A percentile compares a stretch with the other conserved stretches of the same genome.
Evolutionary conservation across 2,113 vertebrate species (phyloP).

Genomic region (Ailurus styani): DNA sequence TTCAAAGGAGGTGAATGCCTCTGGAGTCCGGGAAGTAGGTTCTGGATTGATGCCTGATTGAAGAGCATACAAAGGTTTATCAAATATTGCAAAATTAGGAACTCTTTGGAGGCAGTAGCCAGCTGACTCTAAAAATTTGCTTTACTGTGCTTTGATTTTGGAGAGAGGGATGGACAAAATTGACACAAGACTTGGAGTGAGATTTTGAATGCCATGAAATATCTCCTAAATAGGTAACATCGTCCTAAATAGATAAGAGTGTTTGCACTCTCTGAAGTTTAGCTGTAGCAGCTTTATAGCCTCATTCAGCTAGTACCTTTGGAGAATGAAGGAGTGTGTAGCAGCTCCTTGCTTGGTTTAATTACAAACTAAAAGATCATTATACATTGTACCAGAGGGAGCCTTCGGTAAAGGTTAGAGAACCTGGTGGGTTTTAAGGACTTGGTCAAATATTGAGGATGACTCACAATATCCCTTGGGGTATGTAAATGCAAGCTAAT

Average conservation of each 20-base stretch:
- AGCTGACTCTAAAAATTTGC: background rate
- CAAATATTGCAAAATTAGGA: background rate
- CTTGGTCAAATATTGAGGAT: background rate
- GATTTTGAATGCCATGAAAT: background rate
- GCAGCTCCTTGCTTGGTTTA: background rate
- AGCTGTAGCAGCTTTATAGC: background rate
- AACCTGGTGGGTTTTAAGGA: background rate
- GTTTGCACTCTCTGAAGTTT: background rate
- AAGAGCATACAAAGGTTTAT: background rate
- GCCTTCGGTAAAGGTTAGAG: background rate
- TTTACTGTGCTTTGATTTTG: background rate
- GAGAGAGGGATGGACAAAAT: background rate
- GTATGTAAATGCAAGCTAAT: background rate
- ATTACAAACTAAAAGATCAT: background rate
- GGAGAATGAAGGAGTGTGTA: background rate
- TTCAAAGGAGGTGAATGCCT: background rate
- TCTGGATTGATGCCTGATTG: background rate
- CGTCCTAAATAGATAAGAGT: background rate
- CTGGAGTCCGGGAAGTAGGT: background rate
- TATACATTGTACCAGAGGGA: background rate
- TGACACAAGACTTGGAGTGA: background rate
- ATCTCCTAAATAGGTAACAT: background rate
- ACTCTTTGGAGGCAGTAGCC: background rate
- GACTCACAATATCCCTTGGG: background rate
- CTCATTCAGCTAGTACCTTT: background rate